Evolutionary conservation across 2,113 vertebrate species (phyloP).

Genomic region (Anolis carolinensis): DNA sequence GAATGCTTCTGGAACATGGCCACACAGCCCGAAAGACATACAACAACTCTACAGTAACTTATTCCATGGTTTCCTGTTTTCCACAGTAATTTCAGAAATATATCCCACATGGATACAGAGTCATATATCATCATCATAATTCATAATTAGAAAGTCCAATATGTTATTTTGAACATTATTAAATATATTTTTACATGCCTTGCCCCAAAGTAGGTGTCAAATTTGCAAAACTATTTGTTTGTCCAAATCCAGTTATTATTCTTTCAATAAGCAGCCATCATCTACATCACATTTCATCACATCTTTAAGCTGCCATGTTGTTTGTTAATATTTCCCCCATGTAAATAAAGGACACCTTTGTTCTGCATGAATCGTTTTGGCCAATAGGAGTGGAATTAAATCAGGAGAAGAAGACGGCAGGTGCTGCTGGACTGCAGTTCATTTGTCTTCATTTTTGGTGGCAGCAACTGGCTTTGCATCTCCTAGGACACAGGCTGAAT

Average conservation of each 20-base stretch:
- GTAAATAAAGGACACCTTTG: neutral
- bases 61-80: no score
- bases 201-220: neutral
- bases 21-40: no score
- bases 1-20: no score
- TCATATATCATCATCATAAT: no score
- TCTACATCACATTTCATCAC: neutral
- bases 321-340: neutral
- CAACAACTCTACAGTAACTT: no score
- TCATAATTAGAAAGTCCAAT: neutral
- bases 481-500: constrained; percentile 47
- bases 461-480: constrained; percentile 43
- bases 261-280: neutral
- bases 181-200: neutral
- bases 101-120: no score
- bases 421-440: constrained; percentile 27
- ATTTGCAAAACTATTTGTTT: neutral
- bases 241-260: neutral
- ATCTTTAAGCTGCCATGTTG: neutral
- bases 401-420: constrained; percentile 28
- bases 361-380: neutral
- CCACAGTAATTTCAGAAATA: no score
- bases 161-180: neutral
- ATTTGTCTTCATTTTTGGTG: constrained; percentile 45
- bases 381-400: neutral